Evolutionary conservation across 2,888 invertebrate genomes (phyloP).

Genomic region (Caenorhabditis becei): DNA sequence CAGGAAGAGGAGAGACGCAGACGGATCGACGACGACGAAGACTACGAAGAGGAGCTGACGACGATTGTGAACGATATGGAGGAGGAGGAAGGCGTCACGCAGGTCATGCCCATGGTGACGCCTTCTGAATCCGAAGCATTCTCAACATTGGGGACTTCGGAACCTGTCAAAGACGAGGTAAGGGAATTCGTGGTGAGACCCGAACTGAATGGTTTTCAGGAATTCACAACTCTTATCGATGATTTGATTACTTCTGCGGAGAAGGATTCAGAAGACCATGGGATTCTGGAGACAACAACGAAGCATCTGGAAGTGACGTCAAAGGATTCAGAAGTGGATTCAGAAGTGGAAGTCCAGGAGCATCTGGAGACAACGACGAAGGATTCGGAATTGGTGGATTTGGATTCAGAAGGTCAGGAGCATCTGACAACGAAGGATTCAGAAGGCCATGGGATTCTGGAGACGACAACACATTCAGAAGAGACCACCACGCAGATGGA

Average conservation of each 20-base stretch:
- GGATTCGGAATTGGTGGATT: too few relatives aligned
- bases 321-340: too few relatives aligned
- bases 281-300: background rate
- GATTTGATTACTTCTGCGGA: constrained; percentile 54
- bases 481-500: background rate
- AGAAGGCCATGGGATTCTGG: background rate
- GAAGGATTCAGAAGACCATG: background rate
- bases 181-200: too few relatives aligned
- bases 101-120: background rate
- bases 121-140: constrained; percentile 21
- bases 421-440: too few relatives aligned
- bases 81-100: constrained; percentile 18
- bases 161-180: constrained; percentile 18
- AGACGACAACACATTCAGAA: background rate
- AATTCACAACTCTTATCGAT: constrained; percentile 58
- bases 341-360: too few relatives aligned
- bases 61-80: constrained; percentile 64
- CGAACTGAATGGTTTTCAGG: constrained; percentile 25
- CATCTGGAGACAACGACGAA: too few relatives aligned
- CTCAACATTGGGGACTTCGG: constrained; percentile 25
- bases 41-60: constrained; percentile 62
- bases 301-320: too few relatives aligned
- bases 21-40: constrained; percentile 52
- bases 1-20: constrained; percentile 55
- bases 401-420: too few relatives aligned